Conservation (phyloP, 2,113 vertebrate genomes). For the Pteruthius melanotis region DNA sequence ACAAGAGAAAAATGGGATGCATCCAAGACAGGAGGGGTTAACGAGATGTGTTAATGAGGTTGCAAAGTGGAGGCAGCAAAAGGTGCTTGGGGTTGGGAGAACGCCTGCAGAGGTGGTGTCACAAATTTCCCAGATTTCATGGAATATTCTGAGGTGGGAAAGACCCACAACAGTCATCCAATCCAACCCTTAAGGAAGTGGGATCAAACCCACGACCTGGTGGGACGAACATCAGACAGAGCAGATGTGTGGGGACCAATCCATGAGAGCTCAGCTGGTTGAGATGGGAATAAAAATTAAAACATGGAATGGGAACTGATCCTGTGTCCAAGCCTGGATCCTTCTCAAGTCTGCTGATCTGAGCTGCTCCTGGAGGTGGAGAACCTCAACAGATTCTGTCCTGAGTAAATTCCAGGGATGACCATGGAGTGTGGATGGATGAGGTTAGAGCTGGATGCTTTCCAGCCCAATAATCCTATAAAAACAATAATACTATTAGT, state of each 20-base stretch:
- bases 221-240: background rate
- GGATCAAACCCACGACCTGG: background rate
- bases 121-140: background rate
- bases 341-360: background rate
- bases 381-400: background rate
- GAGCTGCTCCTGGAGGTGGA: background rate
- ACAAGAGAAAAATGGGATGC: background rate
- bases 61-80: too few species aligned
- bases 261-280: background rate
- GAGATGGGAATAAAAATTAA: background rate
- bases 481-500: background rate
- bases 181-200: background rate
- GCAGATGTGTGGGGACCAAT: too few species aligned
- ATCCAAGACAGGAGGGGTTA: background rate
- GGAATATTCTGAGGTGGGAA: background rate
- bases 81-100: background rate
- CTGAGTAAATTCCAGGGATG: background rate
- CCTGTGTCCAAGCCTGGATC: too few species aligned
- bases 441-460: background rate
- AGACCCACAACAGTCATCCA: background rate
- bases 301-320: background rate
- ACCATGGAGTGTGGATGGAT: background rate
- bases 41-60: background rate
- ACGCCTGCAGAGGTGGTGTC: background rate
- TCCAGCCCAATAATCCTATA: background rate